Evolutionary conservation across 2,113 vertebrate genomes (phyloP).

Genomic region (Isurus oxyrinchus): DNA sequence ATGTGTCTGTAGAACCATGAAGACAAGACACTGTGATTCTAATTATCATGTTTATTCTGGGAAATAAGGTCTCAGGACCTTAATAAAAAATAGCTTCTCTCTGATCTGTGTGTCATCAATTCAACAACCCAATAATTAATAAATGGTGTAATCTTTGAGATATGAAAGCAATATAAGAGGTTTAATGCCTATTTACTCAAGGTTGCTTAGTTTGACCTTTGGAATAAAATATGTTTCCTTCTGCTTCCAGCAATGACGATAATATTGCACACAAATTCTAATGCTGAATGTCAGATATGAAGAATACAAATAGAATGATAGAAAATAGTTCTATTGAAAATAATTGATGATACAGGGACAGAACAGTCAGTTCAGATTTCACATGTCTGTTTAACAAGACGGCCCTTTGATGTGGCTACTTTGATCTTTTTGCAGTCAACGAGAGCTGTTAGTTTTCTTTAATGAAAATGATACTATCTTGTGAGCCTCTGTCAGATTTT

Average conservation of each 20-base stretch:
- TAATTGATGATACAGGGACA: slow-evolving; percentile 6
- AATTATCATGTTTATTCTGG: not conserved
- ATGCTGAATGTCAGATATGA: not conserved
- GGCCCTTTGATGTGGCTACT: not conserved
- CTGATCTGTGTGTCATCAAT: slow-evolving; percentile 24
- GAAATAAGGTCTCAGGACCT: no score
- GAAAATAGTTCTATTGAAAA: not conserved
- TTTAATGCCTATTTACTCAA: slow-evolving; percentile 11
- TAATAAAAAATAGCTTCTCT: not conserved
- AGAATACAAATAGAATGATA: not conserved
- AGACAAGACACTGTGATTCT: not conserved
- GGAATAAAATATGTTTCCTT: not conserved
- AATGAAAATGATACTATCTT: not conserved
- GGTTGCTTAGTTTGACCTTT: slow-evolving; percentile 12
- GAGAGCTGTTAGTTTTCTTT: not conserved
- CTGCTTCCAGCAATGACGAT: not conserved
- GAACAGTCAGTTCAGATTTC: not conserved
- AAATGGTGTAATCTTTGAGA: not conserved
- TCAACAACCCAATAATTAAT: slow-evolving; percentile 16
- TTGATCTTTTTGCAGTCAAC: not conserved
- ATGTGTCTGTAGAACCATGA: not conserved
- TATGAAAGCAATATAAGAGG: not conserved
- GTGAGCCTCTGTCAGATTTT: not conserved
- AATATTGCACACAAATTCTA: not conserved
- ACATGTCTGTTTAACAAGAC: not conserved